Evolutionary conservation across 2,113 vertebrate species (phyloP).

Genomic region (Benitochromis conjunctus): DNA sequence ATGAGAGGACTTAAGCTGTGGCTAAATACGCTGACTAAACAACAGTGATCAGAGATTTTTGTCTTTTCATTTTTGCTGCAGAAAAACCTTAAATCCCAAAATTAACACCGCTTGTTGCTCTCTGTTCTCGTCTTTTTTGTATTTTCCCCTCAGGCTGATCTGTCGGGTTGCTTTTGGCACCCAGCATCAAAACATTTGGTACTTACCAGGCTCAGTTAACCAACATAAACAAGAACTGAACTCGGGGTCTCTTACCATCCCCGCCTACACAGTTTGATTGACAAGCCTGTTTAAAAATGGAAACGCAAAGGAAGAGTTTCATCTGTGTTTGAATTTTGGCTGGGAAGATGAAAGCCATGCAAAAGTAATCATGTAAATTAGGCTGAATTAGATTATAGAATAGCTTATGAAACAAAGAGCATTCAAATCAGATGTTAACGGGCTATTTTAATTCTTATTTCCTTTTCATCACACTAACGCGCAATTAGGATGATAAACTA

Average conservation of each 20-base stretch:
- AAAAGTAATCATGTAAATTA: slow-evolving; percentile 1
- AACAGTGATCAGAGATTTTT: background rate
- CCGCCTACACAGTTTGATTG: background rate
- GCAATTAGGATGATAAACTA: background rate
- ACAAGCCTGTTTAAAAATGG: slow-evolving; percentile 8
- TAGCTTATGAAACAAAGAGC: background rate
- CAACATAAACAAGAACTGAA: background rate
- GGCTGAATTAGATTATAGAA: background rate
- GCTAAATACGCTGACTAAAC: background rate
- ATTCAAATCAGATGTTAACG: slow-evolving; percentile 9
- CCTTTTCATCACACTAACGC: background rate
- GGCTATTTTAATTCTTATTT: background rate
- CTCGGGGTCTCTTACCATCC: background rate
- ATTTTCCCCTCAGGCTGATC: background rate
- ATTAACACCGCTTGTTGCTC: background rate
- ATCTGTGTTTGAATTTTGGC: background rate
- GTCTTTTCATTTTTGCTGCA: background rate
- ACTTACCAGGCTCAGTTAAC: background rate
- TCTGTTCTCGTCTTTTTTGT: background rate
- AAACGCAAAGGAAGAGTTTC: background rate
- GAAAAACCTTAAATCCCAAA: background rate
- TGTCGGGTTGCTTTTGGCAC: background rate
- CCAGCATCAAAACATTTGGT: background rate
- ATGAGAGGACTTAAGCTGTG: background rate
- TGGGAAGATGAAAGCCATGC: background rate